Base-by-base conservation (phyloP, 2,797 vertebrate species). In the Pteronotus mesoamericanus region DNA sequence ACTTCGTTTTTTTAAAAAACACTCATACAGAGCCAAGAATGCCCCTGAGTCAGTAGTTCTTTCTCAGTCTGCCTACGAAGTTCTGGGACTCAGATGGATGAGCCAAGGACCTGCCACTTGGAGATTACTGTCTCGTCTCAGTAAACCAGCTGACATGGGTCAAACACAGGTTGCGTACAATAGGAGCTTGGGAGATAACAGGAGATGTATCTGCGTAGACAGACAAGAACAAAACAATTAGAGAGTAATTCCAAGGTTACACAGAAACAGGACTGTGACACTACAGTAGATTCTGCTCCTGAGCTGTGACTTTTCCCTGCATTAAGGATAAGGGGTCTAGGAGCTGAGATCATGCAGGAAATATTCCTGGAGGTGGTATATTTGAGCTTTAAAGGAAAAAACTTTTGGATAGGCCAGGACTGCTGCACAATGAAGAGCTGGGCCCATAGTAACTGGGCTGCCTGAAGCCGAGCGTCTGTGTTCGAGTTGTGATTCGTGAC, bases 1-100 rank as follows among this genome's bases (percentile, higher is more conserved):
- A 26, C 53, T 39, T 74, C 75, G 85, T 89, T 95, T 89, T 95
- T 94, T 87, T 80, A 94, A 96, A 89, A 84, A 95, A 77, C 94
- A 90, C 78, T 97, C 80, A 83, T 53, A 64, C 34, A 79, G 86
- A 93, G 83, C 78, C 93, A 97, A 91, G 80, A 89, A 84, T 89
- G 69, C 86, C 71, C 78, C 80, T 37, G n/a, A 92, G 46, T 59
- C 91, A 75, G 85, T 10, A 93, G 71, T 78, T 59, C 77, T 90
- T 86, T 86, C 18, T 89, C 59, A 59, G 15, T 80, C 83, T 78
- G 26, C 72, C 29, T 4, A 24, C 92, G 42, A 87, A 84, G 39
- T 85, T 26, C 55, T 82, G 77, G 51, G 53, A 93, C 44, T 94
- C 87, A 87, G 39, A 85, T 6, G 18, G 26, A 64, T 26, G 66